Conservation (phyloP, 2,113 vertebrate species). For the Esox niger region DNA sequence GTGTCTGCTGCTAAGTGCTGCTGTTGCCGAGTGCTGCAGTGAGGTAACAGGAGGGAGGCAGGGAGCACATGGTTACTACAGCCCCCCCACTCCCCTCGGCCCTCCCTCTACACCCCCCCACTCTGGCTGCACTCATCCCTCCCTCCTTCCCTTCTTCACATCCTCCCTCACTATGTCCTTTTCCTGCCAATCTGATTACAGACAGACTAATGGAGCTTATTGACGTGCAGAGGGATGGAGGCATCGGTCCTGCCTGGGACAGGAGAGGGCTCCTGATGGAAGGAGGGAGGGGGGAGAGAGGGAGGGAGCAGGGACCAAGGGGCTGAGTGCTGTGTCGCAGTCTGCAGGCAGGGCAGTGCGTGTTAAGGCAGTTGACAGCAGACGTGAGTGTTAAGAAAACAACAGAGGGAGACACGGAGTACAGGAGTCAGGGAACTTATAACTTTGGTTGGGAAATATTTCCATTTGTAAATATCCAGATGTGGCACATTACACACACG, state of each 20-base stretch:
- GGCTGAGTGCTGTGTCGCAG: slow-evolving; percentile 54
- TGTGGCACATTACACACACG: slow-evolving; percentile 7
- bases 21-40: slow-evolving; percentile 62
- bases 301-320: slow-evolving; percentile 35
- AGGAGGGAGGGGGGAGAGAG: slow-evolving; percentile 6
- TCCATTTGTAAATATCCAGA: too few species aligned
- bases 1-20: slow-evolving; percentile 44
- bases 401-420: background rate
- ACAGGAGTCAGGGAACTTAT: background rate
- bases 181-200: slow-evolving; percentile 56
- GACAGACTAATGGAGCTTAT: slow-evolving; percentile 56
- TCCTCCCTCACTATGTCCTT: slow-evolving; percentile 18
- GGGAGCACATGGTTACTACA: slow-evolving; percentile 58
- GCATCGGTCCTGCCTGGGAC: slow-evolving; percentile 39
- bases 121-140: slow-evolving; percentile 20
- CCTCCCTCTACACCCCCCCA: slow-evolving; percentile 11
- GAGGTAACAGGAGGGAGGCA: slow-evolving; percentile 56
- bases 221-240: slow-evolving; percentile 42
- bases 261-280: slow-evolving; percentile 43
- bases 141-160: slow-evolving; percentile 12
- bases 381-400: background rate
- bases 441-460: too few species aligned
- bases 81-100: slow-evolving; percentile 29
- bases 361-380: slow-evolving; percentile 30
- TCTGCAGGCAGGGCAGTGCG: slow-evolving; percentile 41